phyloP scores from a whole-genome alignment of 2,888 invertebrate species.

The Lasioglossum lativentre region DNA sequence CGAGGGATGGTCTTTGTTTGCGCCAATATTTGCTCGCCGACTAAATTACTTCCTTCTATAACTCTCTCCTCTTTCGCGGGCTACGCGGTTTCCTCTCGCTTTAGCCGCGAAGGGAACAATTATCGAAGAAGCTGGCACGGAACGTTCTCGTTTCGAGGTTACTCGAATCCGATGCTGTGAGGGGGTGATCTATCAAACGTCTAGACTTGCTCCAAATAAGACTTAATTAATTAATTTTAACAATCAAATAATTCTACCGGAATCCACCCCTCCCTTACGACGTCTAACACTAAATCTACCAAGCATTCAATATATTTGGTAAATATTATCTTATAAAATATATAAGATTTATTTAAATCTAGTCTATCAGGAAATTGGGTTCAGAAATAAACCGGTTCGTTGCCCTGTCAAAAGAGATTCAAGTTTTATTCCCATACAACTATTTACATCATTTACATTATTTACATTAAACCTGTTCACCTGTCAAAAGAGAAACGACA shows the following conservation, averaged over 20 bases:
- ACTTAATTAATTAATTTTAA: background rate
- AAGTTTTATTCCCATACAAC: too few species aligned
- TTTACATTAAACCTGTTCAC: too few species aligned
- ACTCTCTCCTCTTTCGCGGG: slow-evolving; percentile 45
- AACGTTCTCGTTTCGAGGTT: background rate
- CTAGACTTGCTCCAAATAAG: background rate
- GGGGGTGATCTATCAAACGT: background rate
- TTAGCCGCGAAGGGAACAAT: slow-evolving; percentile 42
- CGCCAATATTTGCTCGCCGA: slow-evolving; percentile 59
- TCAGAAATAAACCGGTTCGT: too few species aligned
- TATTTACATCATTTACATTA: too few species aligned
- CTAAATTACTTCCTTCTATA: slow-evolving; percentile 67
- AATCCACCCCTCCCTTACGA: background rate
- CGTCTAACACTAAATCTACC: too few species aligned
- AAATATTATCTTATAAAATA: too few species aligned
- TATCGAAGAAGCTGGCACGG: slow-evolving; percentile 27
- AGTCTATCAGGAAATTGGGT: too few species aligned
- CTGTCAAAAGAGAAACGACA: too few species aligned
- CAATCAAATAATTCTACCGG: background rate
- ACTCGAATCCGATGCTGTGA: slow-evolving; percentile 17
- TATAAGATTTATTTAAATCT: too few species aligned
- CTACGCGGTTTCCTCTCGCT: slow-evolving; percentile 29
- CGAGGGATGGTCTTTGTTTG: slow-evolving; percentile 62
- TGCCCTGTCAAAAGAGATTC: too few species aligned
- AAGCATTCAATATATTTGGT: too few species aligned